Conservation (phyloP, 1,140 invertebrate genomes). For the Oedothorax gibbosus region DNA sequence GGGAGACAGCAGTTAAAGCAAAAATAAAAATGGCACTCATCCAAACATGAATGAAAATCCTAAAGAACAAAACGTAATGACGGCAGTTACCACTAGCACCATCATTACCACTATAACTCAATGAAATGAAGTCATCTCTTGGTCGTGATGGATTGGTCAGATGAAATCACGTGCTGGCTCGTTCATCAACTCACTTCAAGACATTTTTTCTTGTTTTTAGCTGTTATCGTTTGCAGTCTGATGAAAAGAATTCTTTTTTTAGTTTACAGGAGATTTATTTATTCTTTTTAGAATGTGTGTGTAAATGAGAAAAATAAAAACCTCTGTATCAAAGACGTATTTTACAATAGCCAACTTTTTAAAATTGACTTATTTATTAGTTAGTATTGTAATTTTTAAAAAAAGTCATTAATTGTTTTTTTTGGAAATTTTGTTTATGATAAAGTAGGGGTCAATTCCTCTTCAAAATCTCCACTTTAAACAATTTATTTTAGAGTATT, state of each 20-base stretch:
- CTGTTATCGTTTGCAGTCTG: constrained; percentile 32
- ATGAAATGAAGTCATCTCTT: constrained; percentile 49
- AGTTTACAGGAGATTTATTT: constrained; percentile 51
- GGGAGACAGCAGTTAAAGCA: neutral
- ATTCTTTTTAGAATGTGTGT: constrained; percentile 1
- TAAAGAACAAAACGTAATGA: neutral
- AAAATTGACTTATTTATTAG: too few relatives aligned
- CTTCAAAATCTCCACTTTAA: too few relatives aligned
- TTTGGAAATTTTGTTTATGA: too few relatives aligned
- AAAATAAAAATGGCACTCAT: neutral
- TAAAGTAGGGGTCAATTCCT: too few relatives aligned
- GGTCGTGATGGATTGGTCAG: constrained; percentile 39
- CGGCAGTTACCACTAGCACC: neutral
- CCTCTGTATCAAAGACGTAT: too few relatives aligned
- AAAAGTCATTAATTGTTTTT: too few relatives aligned
- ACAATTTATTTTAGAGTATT: too few relatives aligned
- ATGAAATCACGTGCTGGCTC: constrained; percentile 47
- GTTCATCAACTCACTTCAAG: constrained; percentile 29
- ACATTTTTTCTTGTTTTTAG: constrained; percentile 14
- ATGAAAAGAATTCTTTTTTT: constrained; percentile 27
- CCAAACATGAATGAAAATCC: constrained; percentile 1
- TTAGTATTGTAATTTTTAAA: too few relatives aligned
- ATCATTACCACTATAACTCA: constrained; percentile 52
- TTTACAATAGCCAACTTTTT: too few relatives aligned
- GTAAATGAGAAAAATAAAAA: too few relatives aligned